phyloP scores from a whole-genome alignment of 2,113 vertebrate species.

The Crotophaga sulcirostris region DNA sequence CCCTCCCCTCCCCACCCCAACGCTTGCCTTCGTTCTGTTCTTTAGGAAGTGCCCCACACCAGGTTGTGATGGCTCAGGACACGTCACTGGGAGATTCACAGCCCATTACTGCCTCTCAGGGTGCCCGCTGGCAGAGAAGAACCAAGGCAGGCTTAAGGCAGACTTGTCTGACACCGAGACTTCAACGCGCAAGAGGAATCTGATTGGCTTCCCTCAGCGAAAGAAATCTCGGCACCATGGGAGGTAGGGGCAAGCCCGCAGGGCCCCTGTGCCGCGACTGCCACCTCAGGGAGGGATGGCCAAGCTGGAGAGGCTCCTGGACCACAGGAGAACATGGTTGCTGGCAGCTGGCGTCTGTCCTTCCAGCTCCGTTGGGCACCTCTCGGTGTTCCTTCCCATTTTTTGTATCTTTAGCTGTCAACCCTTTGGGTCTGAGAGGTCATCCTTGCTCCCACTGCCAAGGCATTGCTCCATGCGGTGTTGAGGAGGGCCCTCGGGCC shows the following conservation, averaged over 20 bases:
- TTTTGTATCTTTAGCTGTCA: not conserved
- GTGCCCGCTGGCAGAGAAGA: slow-evolving; percentile 94
- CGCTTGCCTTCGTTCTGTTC: not conserved
- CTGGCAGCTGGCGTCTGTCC: not conserved
- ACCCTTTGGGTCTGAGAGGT: not conserved
- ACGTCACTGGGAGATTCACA: slow-evolving; percentile 95
- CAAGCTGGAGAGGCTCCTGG: not conserved
- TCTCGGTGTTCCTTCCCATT: not conserved
- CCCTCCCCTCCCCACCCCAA: rapidly evolving
- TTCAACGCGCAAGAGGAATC: slow-evolving; percentile 82
- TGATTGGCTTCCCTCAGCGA: slow-evolving; percentile 86
- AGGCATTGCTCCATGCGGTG: not conserved
- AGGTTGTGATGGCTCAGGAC: slow-evolving; percentile 94
- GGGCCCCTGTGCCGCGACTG: not conserved
- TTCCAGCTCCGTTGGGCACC: not conserved
- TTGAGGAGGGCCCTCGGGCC: slow-evolving; percentile 1
- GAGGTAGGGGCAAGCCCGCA: slow-evolving; percentile 74
- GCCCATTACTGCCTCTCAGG: slow-evolving; percentile 98
- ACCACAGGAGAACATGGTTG: rapidly evolving
- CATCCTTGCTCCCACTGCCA: not conserved
- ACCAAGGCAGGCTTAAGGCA: slow-evolving; percentile 90
- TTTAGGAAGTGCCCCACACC: slow-evolving; percentile 97
- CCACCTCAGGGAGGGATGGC: not conserved
- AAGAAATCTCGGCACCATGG: slow-evolving; percentile 94
- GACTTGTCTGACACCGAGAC: slow-evolving; percentile 89